Evolutionary conservation across 1,140 invertebrate species (phyloP), one percentile per base, ranked within the genome.

Genomic region (Zaprionus gabonicus): DNA sequence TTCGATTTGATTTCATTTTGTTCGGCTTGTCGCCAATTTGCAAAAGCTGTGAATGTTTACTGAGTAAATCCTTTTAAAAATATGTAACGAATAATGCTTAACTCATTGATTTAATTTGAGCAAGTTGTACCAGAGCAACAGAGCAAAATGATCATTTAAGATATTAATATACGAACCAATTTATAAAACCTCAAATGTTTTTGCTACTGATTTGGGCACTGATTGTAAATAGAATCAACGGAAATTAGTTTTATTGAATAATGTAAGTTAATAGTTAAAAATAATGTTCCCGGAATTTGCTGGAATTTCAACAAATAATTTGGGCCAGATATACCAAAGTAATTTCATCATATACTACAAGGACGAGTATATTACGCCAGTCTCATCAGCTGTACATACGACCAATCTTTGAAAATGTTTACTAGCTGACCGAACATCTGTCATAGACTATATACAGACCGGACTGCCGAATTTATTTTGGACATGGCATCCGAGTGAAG

Each of bases 401-500:
- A 51, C 60, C 56, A 59, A 49, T 69, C 66, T 69, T 57, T 53
- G 34, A 17, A 58, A 65, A 10, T 58, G 71, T 27, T 34, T 36
- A 53, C 31, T 38, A 44, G 53, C 46, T 44, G 12, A 49, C 12
- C 28, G 41, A 46, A 36, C 46, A 34, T 62, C 34, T 25, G n/a
- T 82, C 12, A 88, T 46, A 88, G 64, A 49, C 75, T 90, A 58
- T 88, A 88, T 58, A 91, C 76, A 53, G 85, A 85, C 76, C 74
- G 73, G 34, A 88, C 82, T 55, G 58, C 76, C 38, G 85, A 82
- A 69, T 71, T 88, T 17, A 74, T 31, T 55, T 98, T 98, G 20
- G 94, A 95, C 94, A 96, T 96, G n/a, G 96, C 96, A 94, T 98
- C 97, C 91, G 95, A 95, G 92, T 98, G 97, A 62, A 96, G 94